These are phyloP conservation scores for Perca schrenkii DNA, from an alignment of 2,113 vertebrate genomes.

Conservation along the genomic window DNA sequence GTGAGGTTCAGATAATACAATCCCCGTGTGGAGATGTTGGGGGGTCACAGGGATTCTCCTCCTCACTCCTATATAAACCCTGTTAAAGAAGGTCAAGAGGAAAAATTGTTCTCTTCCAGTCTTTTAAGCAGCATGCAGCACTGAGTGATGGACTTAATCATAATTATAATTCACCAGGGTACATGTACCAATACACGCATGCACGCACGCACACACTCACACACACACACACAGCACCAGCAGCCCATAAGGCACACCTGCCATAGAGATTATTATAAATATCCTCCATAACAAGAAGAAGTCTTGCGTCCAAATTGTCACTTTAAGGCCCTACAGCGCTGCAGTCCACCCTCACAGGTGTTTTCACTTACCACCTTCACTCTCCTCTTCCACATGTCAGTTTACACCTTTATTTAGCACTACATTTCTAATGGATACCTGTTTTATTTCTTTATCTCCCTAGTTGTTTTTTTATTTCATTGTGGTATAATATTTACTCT, in stretches of 20 bases:
- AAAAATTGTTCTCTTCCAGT: conserved; percentile 41
- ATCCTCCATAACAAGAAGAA: neutral
- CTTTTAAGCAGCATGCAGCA: conserved; percentile 6
- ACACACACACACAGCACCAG: too few species aligned
- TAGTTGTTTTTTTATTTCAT: neutral
- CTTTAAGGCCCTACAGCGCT: neutral
- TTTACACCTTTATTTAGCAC: neutral
- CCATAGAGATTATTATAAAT: too few species aligned
- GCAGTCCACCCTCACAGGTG: neutral
- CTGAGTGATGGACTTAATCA: neutral
- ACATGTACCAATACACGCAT: too few species aligned
- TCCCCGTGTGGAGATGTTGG: neutral
- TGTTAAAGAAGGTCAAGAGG: conserved; percentile 45
- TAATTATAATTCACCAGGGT: neutral
- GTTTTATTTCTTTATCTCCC: neutral
- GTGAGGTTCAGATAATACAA: neutral
- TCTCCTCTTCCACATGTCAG: neutral
- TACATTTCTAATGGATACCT: neutral
- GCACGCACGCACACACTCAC: too few species aligned
- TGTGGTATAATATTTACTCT: neutral
- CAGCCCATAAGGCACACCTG: too few species aligned
- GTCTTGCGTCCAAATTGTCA: neutral
- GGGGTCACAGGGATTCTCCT: neutral
- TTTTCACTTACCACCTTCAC: neutral
- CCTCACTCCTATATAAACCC: conserved; percentile 24